Evolutionary conservation across 2,888 invertebrate genomes (phyloP).

Genomic region (Nezara viridula): DNA sequence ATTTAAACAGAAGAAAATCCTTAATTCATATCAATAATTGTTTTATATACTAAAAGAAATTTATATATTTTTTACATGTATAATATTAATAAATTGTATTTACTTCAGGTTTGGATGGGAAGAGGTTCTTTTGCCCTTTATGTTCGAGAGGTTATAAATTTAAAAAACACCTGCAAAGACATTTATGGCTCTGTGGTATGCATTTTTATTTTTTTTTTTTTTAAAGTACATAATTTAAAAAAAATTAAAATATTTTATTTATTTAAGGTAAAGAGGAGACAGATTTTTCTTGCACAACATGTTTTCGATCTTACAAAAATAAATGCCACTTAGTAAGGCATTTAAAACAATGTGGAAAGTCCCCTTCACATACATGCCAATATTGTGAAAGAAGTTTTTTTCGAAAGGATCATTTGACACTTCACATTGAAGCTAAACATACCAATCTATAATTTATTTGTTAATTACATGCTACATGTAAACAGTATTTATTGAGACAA

Average conservation of each 20-base stretch:
- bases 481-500: too few relatives aligned
- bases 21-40: not conserved
- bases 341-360: constrained; percentile 69
- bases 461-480: too few relatives aligned
- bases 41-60: not conserved
- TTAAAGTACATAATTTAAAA: not conserved
- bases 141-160: not conserved
- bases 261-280: not conserved
- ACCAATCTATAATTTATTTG: not conserved
- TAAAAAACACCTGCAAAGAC: not conserved
- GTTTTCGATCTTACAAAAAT: constrained; percentile 62
- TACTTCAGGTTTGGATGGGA: not conserved
- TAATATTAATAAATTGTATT: not conserved
- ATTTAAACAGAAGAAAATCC: not conserved
- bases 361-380: constrained; percentile 77
- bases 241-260: not conserved
- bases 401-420: not conserved
- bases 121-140: not conserved
- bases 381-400: constrained; percentile 71
- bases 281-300: constrained; percentile 63
- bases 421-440: not conserved
- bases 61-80: not conserved
- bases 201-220: not conserved
- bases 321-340: constrained; percentile 65
- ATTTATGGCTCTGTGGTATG: not conserved